These are phyloP conservation scores for Lomographa bimaculata DNA, from an alignment of 2,888 invertebrate species.

Conservation along the genomic window DNA sequence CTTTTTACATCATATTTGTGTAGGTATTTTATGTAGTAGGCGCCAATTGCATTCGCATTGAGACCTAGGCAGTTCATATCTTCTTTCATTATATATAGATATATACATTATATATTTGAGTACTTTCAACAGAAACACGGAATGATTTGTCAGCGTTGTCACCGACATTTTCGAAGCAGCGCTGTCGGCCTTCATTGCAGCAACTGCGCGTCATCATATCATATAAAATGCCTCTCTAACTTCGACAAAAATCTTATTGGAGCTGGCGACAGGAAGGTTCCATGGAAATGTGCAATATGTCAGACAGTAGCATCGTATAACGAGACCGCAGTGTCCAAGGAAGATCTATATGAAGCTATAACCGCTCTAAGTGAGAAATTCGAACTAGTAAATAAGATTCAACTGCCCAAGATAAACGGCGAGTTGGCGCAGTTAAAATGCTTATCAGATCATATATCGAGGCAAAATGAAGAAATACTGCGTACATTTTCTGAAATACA, in stretches of 20 bases:
- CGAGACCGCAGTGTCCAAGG: conserved; percentile 32
- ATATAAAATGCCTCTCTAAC: conserved; percentile 42
- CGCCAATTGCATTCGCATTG: no score
- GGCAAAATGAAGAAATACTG: conserved; percentile 61
- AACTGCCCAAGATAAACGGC: conserved; percentile 60
- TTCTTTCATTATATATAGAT: no score
- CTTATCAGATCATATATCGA: conserved; percentile 50
- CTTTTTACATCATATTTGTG: no score
- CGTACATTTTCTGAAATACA: conserved; percentile 49
- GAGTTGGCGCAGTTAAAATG: conserved; percentile 57
- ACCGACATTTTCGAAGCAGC: conserved; percentile 42
- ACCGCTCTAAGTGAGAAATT: conserved; percentile 57
- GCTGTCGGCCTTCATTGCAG: conserved; percentile 46
- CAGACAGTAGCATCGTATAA: conserved; percentile 40
- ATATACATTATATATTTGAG: no score
- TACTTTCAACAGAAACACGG: no score
- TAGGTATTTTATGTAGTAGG: no score
- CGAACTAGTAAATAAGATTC: conserved; percentile 65
- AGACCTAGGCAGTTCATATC: no score
- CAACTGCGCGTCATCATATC: conserved; percentile 49
- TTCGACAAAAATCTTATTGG: conserved; percentile 38
- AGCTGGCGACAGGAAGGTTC: conserved; percentile 50
- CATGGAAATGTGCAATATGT: conserved; percentile 62
- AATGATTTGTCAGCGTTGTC: conserved; percentile 59
- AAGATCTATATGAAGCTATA: conserved; percentile 42